Conservation (phyloP, 2,797 vertebrate genomes). For the Rhincodon typus region DNA sequence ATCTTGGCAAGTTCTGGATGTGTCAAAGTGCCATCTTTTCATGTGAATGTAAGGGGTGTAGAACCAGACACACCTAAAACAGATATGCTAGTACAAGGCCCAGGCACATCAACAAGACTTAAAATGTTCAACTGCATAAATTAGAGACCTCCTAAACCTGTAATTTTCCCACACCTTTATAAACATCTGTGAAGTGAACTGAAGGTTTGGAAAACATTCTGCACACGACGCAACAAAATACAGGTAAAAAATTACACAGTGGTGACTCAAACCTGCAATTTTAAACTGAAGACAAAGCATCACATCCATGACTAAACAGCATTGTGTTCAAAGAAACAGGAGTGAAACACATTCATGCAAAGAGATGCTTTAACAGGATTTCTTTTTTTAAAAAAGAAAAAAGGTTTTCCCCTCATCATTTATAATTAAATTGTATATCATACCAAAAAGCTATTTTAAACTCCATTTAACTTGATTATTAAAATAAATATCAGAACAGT, state of each 20-base stretch:
- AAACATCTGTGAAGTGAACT: not conserved
- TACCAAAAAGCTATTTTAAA: not conserved
- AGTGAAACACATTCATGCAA: not conserved
- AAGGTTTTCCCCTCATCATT: not conserved
- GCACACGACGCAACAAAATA: not conserved
- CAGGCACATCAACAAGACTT: not conserved
- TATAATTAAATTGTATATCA: not conserved
- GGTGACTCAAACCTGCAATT: not conserved
- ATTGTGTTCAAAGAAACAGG: not conserved
- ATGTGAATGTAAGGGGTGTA: not conserved
- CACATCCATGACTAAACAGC: not conserved
- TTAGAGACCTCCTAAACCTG: not conserved
- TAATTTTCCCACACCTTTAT: constrained; percentile 1
- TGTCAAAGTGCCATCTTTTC: not conserved
- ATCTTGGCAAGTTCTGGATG: not conserved
- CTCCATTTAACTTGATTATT: not conserved
- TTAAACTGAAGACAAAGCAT: not conserved
- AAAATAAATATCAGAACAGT: not conserved
- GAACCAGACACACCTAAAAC: not conserved
- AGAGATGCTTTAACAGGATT: not conserved
- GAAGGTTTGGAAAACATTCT: not conserved
- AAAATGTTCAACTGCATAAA: not conserved
- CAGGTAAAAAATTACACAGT: not conserved
- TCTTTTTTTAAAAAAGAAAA: not conserved
- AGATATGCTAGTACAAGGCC: not conserved